Base-by-base conservation (phyloP, 2,888 invertebrate species). In the Dione vanillae region DNA sequence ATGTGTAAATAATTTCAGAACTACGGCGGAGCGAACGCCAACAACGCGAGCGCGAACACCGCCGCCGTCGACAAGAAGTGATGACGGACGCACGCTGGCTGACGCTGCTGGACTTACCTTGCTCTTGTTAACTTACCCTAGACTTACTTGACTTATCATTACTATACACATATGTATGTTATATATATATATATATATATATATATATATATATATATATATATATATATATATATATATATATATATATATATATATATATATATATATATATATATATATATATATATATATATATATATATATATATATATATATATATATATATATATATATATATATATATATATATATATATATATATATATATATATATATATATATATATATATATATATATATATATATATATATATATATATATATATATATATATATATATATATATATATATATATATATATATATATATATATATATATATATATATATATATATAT, bases 51-150 rank as follows among this genome's bases (percentile, higher is more conserved):
- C 73, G 76, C 81, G 37, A 71, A 80, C 45, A 69, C 5, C 56
- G 37, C 82, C n/a, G 75, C 78, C 35, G 75, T 62, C 11, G 90
- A 89, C 54, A 91, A 91, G 80, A 91, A 91, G 82, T 90, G 86
- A 88, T 62, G 45, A 71, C 70, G 65, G 40, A 45, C 43, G 49
- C 27, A 35, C 45, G n/a, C 40, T n/a, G 19, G 37, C 27, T 37
- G 27, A 9, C 51, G 27, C 20, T 27, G 27, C 20, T 52, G 20
- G 27, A 14, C 20, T 11, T 54, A 37, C 35, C 35, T 14, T n/a
- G 8, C 10, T n/a, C n/a, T 54, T n/a, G 1, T n/a, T 5, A n/a
- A n/a, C 54, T 37, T 35, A 52, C 52, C n/a, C 35, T 27, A 49
- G 27, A 2, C 16, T 47, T 47, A 16, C 49, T 16, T 49, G 8